Evolutionary conservation across 2,113 vertebrate species (phyloP).

Genomic region (Bambusicola thoracicus): DNA sequence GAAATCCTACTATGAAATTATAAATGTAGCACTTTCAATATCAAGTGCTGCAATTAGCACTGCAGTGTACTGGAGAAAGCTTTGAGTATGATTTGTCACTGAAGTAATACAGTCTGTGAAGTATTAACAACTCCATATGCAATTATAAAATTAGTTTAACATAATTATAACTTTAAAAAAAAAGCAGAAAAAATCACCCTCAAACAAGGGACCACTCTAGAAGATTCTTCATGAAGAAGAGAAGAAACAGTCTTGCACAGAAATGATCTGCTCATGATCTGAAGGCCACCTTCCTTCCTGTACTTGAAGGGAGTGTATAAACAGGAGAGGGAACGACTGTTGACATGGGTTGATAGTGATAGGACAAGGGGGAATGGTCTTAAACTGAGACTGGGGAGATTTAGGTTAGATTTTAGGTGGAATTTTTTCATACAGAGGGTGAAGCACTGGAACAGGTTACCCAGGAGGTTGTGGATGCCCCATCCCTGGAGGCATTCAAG

Average conservation of each 20-base stretch:
- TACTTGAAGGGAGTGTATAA: no score
- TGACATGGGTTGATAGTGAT: no score
- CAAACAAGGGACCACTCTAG: not conserved
- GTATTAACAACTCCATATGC: not conserved
- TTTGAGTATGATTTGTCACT: not conserved
- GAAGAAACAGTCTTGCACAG: not conserved
- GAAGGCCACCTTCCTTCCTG: no score
- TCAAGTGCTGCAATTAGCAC: not conserved
- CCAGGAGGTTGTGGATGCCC: no score
- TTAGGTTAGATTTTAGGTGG: no score
- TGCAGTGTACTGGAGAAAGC: not conserved
- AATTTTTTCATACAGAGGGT: no score
- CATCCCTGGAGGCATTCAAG: no score
- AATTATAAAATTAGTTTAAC: not conserved
- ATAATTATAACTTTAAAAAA: not conserved
- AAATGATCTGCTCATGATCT: not conserved
- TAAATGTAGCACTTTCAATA: not conserved
- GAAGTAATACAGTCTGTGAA: not conserved
- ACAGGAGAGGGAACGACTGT: no score
- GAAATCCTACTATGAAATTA: not conserved
- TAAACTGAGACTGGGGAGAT: no score
- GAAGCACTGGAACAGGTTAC: no score
- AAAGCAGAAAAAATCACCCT: not conserved
- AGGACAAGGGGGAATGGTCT: no score
- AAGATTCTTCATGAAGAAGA: not conserved